phyloP scores from a whole-genome alignment of 1,140 invertebrate genomes.

The Drosophila arawakana region DNA sequence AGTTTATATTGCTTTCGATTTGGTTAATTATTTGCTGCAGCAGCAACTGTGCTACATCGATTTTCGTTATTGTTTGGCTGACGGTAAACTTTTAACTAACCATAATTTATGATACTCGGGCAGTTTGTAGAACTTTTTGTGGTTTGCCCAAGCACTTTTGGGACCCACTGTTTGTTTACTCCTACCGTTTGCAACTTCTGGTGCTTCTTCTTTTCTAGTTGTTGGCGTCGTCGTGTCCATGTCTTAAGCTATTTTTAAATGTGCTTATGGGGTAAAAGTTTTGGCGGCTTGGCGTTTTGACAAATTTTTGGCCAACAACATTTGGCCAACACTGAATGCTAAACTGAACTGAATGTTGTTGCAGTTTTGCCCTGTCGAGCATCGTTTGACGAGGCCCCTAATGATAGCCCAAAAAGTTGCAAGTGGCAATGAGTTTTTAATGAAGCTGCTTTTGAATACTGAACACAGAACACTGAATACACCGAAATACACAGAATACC shows the following conservation, averaged over 20 bases:
- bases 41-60: conserved; percentile 35
- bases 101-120: conserved; percentile 72
- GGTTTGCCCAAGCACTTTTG: conserved; percentile 41
- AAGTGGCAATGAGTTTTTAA: conserved; percentile 79
- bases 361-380: conserved; percentile 16
- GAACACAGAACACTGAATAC: too few species aligned
- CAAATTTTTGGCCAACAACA: conserved; percentile 51
- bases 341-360: conserved; percentile 21
- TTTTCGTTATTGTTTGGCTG: conserved; percentile 22
- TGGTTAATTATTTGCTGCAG: conserved; percentile 55
- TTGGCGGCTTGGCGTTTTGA: conserved; percentile 52
- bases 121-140: conserved; percentile 54
- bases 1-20: background rate
- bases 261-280: conserved; percentile 59
- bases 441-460: conserved; percentile 51
- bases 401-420: conserved; percentile 71
- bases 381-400: conserved; percentile 64
- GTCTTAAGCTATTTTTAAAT: conserved; percentile 82
- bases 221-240: conserved; percentile 47
- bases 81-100: conserved; percentile 73
- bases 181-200: conserved; percentile 3
- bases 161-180: conserved; percentile 12
- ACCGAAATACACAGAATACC: too few species aligned
- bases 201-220: conserved; percentile 4
- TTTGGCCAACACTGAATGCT: conserved; percentile 39